Evolutionary conservation across 2,113 vertebrate genomes (phyloP).

Genomic region (Ochotona curzoniae): DNA sequence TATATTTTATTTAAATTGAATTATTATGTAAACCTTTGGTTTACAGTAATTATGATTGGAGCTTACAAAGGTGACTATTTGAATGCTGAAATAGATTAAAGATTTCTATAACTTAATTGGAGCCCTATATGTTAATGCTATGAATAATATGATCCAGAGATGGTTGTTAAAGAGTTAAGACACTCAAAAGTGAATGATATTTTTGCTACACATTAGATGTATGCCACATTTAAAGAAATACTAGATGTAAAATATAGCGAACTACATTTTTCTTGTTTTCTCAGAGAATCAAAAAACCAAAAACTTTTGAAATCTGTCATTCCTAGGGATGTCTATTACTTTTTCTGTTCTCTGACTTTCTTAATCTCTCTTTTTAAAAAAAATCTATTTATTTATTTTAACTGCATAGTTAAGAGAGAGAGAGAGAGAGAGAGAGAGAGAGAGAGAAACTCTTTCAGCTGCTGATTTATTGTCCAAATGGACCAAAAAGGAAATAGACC

Average conservation of each 20-base stretch:
- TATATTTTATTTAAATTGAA: slow-evolving; percentile 58
- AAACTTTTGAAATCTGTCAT: background rate
- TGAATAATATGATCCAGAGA: background rate
- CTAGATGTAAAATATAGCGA: background rate
- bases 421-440: too few relatives aligned
- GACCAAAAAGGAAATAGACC: too few relatives aligned
- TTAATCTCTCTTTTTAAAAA: background rate
- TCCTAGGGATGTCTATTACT: background rate
- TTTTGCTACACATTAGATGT: background rate
- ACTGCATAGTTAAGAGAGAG: too few relatives aligned
- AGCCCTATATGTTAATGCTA: background rate
- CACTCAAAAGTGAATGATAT: background rate
- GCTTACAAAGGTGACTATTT: background rate
- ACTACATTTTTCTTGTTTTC: slow-evolving; percentile 16
- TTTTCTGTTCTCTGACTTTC: background rate
- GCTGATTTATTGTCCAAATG: too few relatives aligned
- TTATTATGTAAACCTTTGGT: slow-evolving; percentile 32
- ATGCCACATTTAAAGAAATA: slow-evolving; percentile 16
- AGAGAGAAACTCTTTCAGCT: too few relatives aligned
- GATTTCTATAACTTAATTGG: slow-evolving; percentile 1
- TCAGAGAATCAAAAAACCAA: slow-evolving; percentile 13
- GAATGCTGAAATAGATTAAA: background rate
- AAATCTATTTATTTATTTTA: too few relatives aligned
- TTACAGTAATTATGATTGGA: background rate
- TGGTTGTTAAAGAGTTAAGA: background rate